phyloP scores from a whole-genome alignment of 2,113 vertebrate species.

The Eurystomus gularis region DNA sequence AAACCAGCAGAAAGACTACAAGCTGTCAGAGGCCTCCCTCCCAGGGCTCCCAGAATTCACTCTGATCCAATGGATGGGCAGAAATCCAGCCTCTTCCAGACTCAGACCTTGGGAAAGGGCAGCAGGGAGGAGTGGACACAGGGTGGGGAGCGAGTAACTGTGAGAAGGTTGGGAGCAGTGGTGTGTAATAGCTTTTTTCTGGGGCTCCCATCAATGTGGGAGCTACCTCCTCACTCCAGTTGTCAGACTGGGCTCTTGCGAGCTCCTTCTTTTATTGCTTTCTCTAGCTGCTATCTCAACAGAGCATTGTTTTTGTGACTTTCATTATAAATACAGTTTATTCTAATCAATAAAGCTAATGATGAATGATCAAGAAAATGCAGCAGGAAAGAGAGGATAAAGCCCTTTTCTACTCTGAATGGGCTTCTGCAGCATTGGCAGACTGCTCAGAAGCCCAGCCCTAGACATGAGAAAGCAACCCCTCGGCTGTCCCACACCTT shows the following conservation, averaged over 20 bases:
- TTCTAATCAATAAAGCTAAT: not conserved
- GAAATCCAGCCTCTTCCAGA: not conserved
- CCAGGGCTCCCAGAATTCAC: not conserved
- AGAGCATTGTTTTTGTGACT: not conserved
- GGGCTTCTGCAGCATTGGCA: not conserved
- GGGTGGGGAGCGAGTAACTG: not conserved
- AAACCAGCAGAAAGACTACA: not conserved
- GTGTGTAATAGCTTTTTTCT: not conserved
- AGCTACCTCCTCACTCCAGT: not conserved
- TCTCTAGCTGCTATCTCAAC: not conserved
- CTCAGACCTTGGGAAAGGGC: not conserved
- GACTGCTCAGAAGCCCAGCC: not conserved
- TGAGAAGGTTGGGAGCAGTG: not conserved
- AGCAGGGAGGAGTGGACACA: not conserved
- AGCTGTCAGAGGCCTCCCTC: not conserved
- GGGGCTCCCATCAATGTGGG: not conserved
- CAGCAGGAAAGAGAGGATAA: not conserved
- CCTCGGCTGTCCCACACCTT: not conserved
- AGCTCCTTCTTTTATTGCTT: not conserved
- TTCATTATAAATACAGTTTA: not conserved
- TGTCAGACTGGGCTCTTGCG: not conserved
- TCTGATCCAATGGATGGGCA: not conserved
- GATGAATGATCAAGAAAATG: not conserved
- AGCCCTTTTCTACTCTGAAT: not conserved
- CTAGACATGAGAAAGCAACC: not conserved